These are phyloP conservation scores for Thysanoteuthis rhombus DNA, from an alignment of 2,888 invertebrate species.

Conservation along the genomic window DNA sequence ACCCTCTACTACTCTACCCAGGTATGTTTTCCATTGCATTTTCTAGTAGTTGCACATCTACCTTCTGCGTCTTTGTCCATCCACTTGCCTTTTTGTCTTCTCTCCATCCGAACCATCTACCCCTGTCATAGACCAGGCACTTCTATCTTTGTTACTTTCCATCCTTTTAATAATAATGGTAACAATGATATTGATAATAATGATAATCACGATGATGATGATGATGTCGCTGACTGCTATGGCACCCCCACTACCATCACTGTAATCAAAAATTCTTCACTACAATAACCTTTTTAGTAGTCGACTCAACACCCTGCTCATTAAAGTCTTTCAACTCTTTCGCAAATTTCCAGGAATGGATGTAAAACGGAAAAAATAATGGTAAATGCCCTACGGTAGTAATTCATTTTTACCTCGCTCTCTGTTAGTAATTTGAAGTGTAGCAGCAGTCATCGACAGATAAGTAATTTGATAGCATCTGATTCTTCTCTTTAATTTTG, in stretches of 20 bases:
- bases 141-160: background rate
- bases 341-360: background rate
- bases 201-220: background rate
- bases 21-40: background rate
- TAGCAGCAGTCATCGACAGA: background rate
- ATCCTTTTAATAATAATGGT: background rate
- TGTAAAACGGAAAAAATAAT: background rate
- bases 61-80: background rate
- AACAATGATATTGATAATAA: background rate
- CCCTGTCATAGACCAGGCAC: background rate
- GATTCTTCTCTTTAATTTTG: background rate
- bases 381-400: background rate
- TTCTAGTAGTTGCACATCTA: background rate
- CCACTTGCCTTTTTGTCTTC: background rate
- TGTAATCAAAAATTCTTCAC: background rate
- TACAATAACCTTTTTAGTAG: background rate
- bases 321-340: background rate
- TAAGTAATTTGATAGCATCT: background rate
- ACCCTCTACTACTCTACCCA: background rate
- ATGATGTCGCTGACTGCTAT: background rate
- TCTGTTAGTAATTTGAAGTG: background rate
- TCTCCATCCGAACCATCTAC: background rate
- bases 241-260: background rate
- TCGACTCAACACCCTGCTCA: background rate
- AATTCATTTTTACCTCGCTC: background rate